phyloP scores from a whole-genome alignment of 2,113 vertebrate genomes.

The Meleagris gallopavo region DNA sequence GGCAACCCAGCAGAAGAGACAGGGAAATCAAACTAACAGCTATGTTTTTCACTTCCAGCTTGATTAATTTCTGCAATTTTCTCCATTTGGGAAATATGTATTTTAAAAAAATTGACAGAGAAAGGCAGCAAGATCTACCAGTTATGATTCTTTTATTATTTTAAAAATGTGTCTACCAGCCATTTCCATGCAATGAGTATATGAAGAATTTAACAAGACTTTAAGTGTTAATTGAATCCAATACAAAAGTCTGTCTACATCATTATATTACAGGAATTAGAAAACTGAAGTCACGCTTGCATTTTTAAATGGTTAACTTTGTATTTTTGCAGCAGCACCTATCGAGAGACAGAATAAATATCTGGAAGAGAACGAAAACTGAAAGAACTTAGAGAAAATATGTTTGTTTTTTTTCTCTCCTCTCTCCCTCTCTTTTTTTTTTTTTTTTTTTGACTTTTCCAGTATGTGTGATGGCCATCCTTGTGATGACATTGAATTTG shows the following conservation, averaged over 20 bases:
- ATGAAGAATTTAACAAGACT: neutral
- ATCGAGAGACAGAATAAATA: rapidly evolving
- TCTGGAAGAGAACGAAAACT: neutral
- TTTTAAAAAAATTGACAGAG: neutral
- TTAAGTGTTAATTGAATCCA: neutral
- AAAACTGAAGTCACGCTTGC: neutral
- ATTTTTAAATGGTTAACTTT: neutral
- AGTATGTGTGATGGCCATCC: neutral
- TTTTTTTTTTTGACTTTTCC: neutral
- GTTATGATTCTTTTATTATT: neutral
- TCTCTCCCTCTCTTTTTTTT: neutral
- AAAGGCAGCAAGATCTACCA: neutral
- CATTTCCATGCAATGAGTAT: conserved; percentile 3
- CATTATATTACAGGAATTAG: neutral
- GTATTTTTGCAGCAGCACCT: neutral
- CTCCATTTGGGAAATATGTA: neutral
- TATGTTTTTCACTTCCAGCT: neutral
- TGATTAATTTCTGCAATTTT: neutral
- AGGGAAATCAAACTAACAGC: conserved; percentile 2
- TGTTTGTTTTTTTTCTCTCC: neutral
- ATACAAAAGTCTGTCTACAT: neutral
- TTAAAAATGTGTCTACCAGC: neutral
- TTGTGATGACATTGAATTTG: neutral
- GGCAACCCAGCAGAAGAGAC: conserved; percentile 29
- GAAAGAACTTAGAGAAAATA: neutral